phyloP scores from a whole-genome alignment of 1,140 invertebrate genomes.

The Solenopsis fugax region DNA sequence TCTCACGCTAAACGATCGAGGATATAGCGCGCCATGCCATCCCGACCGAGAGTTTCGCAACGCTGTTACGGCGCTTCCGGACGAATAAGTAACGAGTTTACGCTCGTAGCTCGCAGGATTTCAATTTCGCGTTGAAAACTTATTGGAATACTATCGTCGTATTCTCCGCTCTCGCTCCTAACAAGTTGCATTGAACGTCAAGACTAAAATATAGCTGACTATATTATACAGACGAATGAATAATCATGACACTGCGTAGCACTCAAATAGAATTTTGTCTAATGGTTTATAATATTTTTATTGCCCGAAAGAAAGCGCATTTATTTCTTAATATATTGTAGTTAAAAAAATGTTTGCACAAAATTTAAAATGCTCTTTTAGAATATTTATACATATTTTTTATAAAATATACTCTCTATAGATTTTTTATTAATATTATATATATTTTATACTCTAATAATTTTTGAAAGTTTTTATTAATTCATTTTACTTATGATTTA shows the following conservation, averaged over 20 bases:
- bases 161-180: conserved; percentile 12
- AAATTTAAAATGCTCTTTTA: neutral
- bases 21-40: conserved; percentile 32
- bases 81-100: conserved; percentile 64
- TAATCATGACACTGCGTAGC: conserved; percentile 14
- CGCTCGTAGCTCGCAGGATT: conserved; percentile 49
- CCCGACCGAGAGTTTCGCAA: conserved; percentile 50
- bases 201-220: conserved; percentile 12
- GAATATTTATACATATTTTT: neutral
- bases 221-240: conserved; percentile 17
- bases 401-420: neutral
- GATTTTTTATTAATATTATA: neutral
- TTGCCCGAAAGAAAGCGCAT: neutral
- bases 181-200: conserved; percentile 51
- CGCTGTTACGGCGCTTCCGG: conserved; percentile 51
- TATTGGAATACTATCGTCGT: conserved; percentile 50
- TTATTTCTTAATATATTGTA: neutral
- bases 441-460: neutral
- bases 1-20: conserved; percentile 50
- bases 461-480: neutral
- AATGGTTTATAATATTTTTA: neutral
- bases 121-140: conserved; percentile 59
- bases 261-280: neutral
- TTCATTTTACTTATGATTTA: neutral
- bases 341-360: neutral